Conservation (phyloP, 2,797 vertebrate genomes). For the Vultur gryphus region DNA sequence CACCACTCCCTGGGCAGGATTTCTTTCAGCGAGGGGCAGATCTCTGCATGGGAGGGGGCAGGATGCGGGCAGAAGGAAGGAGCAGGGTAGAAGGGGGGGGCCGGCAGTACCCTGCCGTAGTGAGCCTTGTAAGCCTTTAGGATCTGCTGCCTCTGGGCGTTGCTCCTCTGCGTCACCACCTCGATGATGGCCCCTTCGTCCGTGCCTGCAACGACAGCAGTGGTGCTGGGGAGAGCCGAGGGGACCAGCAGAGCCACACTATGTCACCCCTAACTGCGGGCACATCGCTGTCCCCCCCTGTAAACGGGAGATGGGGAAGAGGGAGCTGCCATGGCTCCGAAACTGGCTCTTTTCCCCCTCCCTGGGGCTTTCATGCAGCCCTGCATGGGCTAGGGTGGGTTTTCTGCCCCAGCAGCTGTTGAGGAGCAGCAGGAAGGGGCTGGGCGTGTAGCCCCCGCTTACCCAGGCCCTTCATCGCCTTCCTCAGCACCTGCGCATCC, state of each 20-base stretch:
- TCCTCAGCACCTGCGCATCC: conserved; percentile 90
- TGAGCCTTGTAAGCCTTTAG: conserved; percentile 90
- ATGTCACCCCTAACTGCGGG: accelerated
- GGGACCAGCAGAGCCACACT: not conserved
- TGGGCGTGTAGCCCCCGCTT: not conserved
- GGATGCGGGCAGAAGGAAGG: not conserved
- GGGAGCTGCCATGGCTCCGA: not conserved
- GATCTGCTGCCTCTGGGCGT: conserved; percentile 91
- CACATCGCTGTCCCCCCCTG: accelerated
- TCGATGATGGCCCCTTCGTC: conserved; percentile 91
- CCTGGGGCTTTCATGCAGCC: not conserved
- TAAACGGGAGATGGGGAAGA: not conserved
- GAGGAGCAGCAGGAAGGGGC: not conserved
- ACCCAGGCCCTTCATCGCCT: conserved; percentile 98
- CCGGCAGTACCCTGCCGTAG: conserved; percentile 83
- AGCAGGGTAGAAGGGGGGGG: not conserved
- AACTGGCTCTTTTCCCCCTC: not conserved
- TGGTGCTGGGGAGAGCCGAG: not conserved
- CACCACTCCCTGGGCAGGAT: not conserved
- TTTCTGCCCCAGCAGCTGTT: not conserved
- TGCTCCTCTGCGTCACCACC: conserved; percentile 87
- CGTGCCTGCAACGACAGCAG: conserved; percentile 79
- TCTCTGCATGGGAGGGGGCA: not conserved
- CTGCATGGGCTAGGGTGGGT: accelerated
- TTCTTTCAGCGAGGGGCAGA: not conserved